A percentile compares a stretch with the other conserved stretches of the same genome.
Conservation (phyloP, 2,113 vertebrate species). For the Oxygymnocypris stewartii region DNA sequence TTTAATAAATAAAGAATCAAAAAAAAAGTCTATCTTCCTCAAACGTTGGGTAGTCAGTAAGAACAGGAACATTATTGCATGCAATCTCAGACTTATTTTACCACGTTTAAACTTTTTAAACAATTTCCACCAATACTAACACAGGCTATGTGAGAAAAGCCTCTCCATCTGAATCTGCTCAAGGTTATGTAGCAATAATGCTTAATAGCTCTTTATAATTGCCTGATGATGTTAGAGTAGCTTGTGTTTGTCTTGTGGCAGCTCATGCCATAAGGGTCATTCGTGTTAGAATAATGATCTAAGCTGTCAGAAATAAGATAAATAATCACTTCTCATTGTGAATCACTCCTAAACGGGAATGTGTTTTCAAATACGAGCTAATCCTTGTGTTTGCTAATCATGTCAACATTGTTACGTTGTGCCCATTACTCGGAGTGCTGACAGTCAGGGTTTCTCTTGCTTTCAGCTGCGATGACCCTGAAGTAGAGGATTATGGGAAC, state of each 20-base stretch:
- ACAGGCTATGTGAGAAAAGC: background rate
- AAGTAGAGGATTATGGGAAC: conserved; percentile 99
- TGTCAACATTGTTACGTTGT: conserved; percentile 45
- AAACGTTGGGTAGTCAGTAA: background rate
- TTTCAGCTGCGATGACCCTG: conserved; percentile 96
- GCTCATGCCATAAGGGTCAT: background rate
- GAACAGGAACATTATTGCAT: background rate
- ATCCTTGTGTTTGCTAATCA: conserved; percentile 51
- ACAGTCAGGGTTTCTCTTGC: conserved; percentile 57
- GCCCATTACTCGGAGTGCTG: conserved; percentile 43
- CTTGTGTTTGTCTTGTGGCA: background rate
- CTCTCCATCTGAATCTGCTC: background rate
- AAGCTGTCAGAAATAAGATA: conserved; percentile 45
- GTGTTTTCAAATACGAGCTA: conserved; percentile 44
- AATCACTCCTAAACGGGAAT: conserved; percentile 41
- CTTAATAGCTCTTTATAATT: background rate
- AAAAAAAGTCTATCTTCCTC: background rate
- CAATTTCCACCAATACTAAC: background rate
- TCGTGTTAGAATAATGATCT: conserved; percentile 37
- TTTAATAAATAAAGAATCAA: no score
- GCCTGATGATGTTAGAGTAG: background rate
- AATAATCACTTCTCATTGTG: conserved; percentile 45
- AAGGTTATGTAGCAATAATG: background rate
- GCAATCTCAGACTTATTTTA: background rate
- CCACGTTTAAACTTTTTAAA: background rate